These are phyloP conservation scores for Bryconaethiops microstoma DNA, from an alignment of 2,797 vertebrate genomes.

Conservation along the genomic window DNA sequence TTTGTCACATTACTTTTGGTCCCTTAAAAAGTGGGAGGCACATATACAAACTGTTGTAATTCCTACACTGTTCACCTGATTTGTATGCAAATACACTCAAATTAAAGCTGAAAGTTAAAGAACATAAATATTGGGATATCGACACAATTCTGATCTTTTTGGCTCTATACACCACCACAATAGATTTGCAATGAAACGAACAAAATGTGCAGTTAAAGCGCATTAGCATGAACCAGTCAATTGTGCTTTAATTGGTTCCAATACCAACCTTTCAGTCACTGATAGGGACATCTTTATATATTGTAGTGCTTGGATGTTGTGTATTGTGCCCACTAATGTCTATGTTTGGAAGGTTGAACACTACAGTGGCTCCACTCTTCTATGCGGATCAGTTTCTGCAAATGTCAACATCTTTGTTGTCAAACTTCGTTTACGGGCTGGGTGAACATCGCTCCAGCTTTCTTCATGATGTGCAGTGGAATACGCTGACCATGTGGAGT, in stretches of 20 bases:
- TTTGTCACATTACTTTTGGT: too few relatives aligned
- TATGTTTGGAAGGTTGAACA: conserved; percentile 77
- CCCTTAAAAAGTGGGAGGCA: too few relatives aligned
- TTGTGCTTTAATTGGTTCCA: background rate
- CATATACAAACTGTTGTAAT: too few relatives aligned
- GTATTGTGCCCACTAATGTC: background rate
- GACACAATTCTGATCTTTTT: too few relatives aligned
- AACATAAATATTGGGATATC: too few relatives aligned
- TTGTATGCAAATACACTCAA: too few relatives aligned
- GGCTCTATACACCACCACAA: too few relatives aligned
- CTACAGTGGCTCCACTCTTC: conserved; percentile 86
- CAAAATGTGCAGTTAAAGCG: too few relatives aligned
- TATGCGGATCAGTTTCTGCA: conserved; percentile 91
- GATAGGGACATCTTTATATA: too few relatives aligned
- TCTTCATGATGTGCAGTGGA: conserved; percentile 86
- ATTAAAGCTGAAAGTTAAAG: too few relatives aligned
- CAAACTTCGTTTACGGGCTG: conserved; percentile 82
- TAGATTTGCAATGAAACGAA: too few relatives aligned
- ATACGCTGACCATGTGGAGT: conserved; percentile 88
- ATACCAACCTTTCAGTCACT: background rate
- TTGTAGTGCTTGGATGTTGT: background rate
- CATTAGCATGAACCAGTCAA: background rate
- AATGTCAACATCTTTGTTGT: conserved; percentile 80
- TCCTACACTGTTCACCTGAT: too few relatives aligned
- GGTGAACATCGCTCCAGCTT: conserved; percentile 85